These are phyloP conservation scores for Labia minor DNA, from an alignment of 2,888 invertebrate genomes.

Conservation along the genomic window DNA sequence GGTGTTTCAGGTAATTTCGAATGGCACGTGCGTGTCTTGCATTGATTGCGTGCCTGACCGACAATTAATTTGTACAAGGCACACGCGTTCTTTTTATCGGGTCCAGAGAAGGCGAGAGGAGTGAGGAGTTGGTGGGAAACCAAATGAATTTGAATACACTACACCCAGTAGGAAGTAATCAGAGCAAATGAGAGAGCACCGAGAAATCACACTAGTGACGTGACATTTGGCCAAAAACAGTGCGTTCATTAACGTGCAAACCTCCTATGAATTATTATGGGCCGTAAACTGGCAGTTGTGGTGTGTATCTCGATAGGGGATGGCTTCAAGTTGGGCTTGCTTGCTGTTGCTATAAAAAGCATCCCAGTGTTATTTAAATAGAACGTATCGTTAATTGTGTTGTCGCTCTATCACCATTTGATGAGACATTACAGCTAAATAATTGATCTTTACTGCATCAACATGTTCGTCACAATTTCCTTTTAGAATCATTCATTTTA, in stretches of 20 bases:
- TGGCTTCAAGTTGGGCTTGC: not conserved
- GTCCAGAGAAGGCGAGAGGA: too few species aligned
- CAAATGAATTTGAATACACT: not conserved
- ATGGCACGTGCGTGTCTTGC: not conserved
- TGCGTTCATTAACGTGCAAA: not conserved
- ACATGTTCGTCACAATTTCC: conserved; percentile 13
- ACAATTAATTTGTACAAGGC: not conserved
- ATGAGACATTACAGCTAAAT: conserved; percentile 1
- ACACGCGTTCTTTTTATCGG: not conserved
- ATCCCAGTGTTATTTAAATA: not conserved
- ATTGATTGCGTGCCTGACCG: not conserved
- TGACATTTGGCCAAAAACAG: not conserved
- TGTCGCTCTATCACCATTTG: not conserved
- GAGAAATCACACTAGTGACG: conserved; percentile 1
- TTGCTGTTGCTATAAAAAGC: not conserved
- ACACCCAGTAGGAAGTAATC: not conserved
- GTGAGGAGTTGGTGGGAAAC: not conserved
- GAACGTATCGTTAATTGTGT: not conserved
- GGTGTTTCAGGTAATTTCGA: not conserved
- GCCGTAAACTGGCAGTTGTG: not conserved
- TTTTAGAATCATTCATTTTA: conserved; percentile 13
- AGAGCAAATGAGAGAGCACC: not conserved
- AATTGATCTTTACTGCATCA: conserved; percentile 13
- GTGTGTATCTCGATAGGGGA: conserved; percentile 5
- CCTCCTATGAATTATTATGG: conserved; percentile 13